A percentile compares a stretch with the other conserved stretches of the same genome.
Conservation (phyloP, 2,113 vertebrate genomes). For the Semicossyphus pulcher region DNA sequence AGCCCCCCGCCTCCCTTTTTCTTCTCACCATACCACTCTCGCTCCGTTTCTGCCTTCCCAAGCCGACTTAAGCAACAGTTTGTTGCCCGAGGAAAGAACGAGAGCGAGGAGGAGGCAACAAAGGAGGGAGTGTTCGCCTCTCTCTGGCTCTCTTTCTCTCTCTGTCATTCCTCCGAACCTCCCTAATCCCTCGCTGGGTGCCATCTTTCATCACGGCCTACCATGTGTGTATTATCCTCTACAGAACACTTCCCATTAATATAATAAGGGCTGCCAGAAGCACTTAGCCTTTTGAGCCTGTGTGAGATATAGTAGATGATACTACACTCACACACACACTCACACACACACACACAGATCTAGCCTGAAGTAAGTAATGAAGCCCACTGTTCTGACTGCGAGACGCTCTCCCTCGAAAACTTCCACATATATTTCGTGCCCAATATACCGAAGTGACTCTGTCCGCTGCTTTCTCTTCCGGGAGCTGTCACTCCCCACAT, state of each 20-base stretch:
- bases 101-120: conserved; percentile 61
- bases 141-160: conserved; percentile 45
- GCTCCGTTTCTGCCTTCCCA: conserved; percentile 36
- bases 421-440: conserved; percentile 31
- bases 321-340: conserved; percentile 20
- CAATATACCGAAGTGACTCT: conserved; percentile 32
- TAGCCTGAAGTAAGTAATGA: conserved; percentile 48
- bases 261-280: conserved; percentile 76
- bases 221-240: conserved; percentile 76
- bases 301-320: conserved; percentile 60
- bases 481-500: conserved; percentile 53
- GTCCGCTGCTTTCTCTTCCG: conserved; percentile 35
- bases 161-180: conserved; percentile 54
- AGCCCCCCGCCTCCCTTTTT: conserved; percentile 24
- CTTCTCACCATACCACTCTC: conserved; percentile 32
- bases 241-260: conserved; percentile 80
- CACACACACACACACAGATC: conserved; percentile 16
- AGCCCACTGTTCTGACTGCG: conserved; percentile 38
- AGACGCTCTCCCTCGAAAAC: conserved; percentile 42
- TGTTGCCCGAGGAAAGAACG: conserved; percentile 58
- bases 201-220: conserved; percentile 80
- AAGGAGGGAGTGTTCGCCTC: conserved; percentile 69
- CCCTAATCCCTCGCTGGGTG: conserved; percentile 72
- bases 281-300: conserved; percentile 67
- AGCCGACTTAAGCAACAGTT: conserved; percentile 53